Evolutionary conservation across 2,113 vertebrate genomes (phyloP), one percentile per base, ranked within the genome.

Genomic region (Melanostigma gelatinosum): DNA sequence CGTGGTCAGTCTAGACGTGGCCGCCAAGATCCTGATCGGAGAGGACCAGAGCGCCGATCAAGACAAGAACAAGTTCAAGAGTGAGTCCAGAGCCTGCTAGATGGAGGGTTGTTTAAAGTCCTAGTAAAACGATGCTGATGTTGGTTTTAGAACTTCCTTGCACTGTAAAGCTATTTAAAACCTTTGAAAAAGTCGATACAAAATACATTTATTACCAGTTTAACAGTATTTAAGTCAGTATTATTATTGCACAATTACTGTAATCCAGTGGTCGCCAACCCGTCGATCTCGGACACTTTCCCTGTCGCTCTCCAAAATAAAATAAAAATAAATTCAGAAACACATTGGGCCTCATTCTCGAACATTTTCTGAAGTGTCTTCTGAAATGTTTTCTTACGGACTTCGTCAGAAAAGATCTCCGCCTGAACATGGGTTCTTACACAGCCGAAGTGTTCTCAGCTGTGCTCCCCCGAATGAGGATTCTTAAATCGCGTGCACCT

Each of bases 51-150:
- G 94, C 16, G 95, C 96, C 52, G 96, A 97, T 82, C 92, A 96
- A 42, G 97, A 99, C 94, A 98, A 97, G 95, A 98, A 96, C 96
- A 99, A 99, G 91, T 97, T 98, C 90, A 99, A 99, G 95, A 99
- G 98, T 99, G 94, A 97, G 98, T 90, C 10, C 91, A 24, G 6
- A 38, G 32, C 0, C 42, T 2, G 11, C 0, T 15, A 15, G 54
- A 55, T 42, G 16, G 11, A 12, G 5, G 8, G 10, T 10, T 40
- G 1, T 52, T 3, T 38, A 20, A 38, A 10, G 27, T 54, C 2
- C 3, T 15, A 24, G 12, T 54, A 16, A 15, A 69, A 54, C 16
- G 6, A 36, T n/a, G 67, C 67, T 54, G 20, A 10, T 52, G 5
- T 24, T 9, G 8, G 10, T 18, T 38, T 71, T 11, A 18, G 13